Evolutionary conservation across 2,888 invertebrate species (phyloP), one percentile per base, ranked within the genome.

Genomic region (Chromoteleia sp.): DNA sequence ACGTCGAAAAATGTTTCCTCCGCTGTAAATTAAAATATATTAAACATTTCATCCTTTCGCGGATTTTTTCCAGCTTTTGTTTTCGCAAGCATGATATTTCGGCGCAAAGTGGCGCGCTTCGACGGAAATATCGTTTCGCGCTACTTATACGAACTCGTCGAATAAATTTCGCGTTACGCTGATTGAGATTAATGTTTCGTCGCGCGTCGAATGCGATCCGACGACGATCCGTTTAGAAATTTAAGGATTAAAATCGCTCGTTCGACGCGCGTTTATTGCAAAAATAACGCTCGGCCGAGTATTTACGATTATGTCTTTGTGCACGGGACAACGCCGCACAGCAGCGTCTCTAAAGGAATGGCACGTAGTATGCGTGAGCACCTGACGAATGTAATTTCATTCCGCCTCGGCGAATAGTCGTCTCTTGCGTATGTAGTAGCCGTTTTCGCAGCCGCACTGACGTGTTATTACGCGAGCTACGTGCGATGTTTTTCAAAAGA

Each of bases 401-500:
- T 78, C 68, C 48, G 67, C 29, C 75, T 54, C 65, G 41, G 33
- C 56, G 78, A 61, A 61, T 73, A 68, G 67, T 71, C 65, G 74
- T 67, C 74, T 78, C 74, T 33, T 61, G 74, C 68, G 71, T 78
- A 82, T 67, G 79, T 73, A 79, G 71, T 71, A 61, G 52, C 76
- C 43, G 61, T 79, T 79, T 76, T 67, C 59, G 82, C 68, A 48
- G 79, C 79, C 71, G 73, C 82, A 71, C 71, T 82, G 82, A 79
- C 82, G 79, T 74, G 75, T 82, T 82, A 82, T 82, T 80, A 82
- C 76, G 79, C 71, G 73, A 61, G 25, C 68, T 76, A 80, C 82
- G 79, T 82, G 79, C 73, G 67, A 74, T 74, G 82, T 80, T 80
- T 82, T 82, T 82, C 75, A 70, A 82, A 82, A 80, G 79, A 80